Base-by-base conservation (phyloP, 2,797 vertebrate species). In the Squalus acanthias region DNA sequence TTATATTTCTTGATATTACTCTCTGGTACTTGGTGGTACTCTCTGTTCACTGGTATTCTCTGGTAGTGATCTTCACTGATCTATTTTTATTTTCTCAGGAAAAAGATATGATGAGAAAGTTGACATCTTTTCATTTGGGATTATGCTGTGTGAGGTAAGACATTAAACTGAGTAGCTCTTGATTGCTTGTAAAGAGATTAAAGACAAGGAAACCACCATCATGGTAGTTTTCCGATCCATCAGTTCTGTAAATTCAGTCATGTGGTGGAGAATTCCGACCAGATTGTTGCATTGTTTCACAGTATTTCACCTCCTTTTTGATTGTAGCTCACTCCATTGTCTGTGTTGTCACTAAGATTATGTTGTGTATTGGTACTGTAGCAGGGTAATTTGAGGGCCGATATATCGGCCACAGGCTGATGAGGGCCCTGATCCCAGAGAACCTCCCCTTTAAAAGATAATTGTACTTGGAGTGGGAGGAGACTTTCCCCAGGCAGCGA, bases 111-210 rank as follows among this genome's bases (percentile, higher is more conserved):
- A 99, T 33, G 99, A 99, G 97, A 99, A 98, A 97, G 99, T 99
- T 96, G 99, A 99, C 96, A 98, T 99, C 97, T 99, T 99, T 97
- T 99, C 99, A 96, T 99, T 99, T 0, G 99, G 99, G n/a, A 99
- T 99, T 33, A 98, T 99, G 97, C 98, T 99, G 15, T 99, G 99
- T 0, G 99, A 99, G 99, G 99, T 99, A 97, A 98, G 99, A 69
- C 6, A 91, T 15, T 63, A n/a, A 91, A 67, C 63, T 96, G 70
- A 94, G 5, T 9, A 4, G 17, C 33, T 63, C n/a, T 74, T 10
- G 26, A 76, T 17, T 22, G 26, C n/a, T 63, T 9, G 33, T 67
- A 5, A 50, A 24, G 53, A 20, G 50, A n/a, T 65, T 95, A 53
- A 74, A 15, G n/a, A 17, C 50, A 0, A 33, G 57, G 26, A 91